A percentile compares a stretch with the other conserved stretches of the same genome.
These are phyloP conservation scores for Siphamia tubifer DNA, from an alignment of 2,113 vertebrate genomes.

Conservation along the genomic window DNA sequence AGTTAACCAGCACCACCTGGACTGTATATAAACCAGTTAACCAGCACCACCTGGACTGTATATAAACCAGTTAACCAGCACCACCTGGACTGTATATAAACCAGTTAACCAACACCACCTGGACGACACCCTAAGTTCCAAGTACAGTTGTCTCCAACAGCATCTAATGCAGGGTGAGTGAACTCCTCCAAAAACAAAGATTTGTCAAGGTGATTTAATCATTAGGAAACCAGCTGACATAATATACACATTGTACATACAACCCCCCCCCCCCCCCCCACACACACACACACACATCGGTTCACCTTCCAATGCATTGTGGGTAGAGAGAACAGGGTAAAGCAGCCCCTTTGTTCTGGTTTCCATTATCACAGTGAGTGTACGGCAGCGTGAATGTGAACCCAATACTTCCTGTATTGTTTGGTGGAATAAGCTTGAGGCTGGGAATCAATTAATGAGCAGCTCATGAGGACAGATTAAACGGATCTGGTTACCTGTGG, in stretches of 20 bases:
- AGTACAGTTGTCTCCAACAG: not conserved
- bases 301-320: slow-evolving; percentile 26
- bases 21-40: too few species aligned
- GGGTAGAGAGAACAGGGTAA: slow-evolving; percentile 19
- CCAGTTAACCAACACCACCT: too few species aligned
- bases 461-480: slow-evolving; percentile 50
- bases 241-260: too few species aligned
- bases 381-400: slow-evolving; percentile 35
- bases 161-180: not conserved
- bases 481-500: slow-evolving; percentile 54
- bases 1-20: too few species aligned
- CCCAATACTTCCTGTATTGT: slow-evolving; percentile 55
- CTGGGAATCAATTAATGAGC: slow-evolving; percentile 57
- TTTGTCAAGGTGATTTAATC: slow-evolving; percentile 1
- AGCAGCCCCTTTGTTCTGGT: slow-evolving; percentile 46
- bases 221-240: slow-evolving; percentile 26
- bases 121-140: too few species aligned
- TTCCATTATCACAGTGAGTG: slow-evolving; percentile 53
- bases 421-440: slow-evolving; percentile 28
- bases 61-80: too few species aligned
- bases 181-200: not conserved
- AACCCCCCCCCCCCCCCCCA: too few species aligned
- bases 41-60: too few species aligned
- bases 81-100: too few species aligned
- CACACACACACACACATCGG: not conserved